These are phyloP conservation scores for Acanthurus lineatus DNA, from an alignment of 2,797 vertebrate species.

Conservation along the genomic window DNA sequence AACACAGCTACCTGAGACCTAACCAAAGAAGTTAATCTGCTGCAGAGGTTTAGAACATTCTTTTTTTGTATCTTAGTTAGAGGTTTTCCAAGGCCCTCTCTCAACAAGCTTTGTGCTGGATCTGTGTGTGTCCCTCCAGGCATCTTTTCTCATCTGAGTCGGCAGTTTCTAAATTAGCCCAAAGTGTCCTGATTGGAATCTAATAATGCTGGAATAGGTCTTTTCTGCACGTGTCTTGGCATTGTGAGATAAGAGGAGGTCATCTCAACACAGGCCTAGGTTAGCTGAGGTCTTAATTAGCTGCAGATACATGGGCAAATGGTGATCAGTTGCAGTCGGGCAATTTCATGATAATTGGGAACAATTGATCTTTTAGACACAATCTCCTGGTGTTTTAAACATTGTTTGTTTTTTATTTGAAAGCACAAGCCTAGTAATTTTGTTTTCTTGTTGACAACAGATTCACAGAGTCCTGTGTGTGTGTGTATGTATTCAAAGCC, in stretches of 20 bases:
- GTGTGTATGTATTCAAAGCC: not conserved
- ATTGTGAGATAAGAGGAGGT: slow-evolving; percentile 28
- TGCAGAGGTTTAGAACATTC: slow-evolving; percentile 4
- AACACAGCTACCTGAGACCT: not conserved
- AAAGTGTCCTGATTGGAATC: slow-evolving; percentile 62
- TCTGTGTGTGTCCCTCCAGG: slow-evolving; percentile 48
- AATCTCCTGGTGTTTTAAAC: slow-evolving; percentile 8
- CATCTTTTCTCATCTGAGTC: slow-evolving; percentile 57
- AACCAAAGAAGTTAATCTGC: not conserved
- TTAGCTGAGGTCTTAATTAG: slow-evolving; percentile 24
- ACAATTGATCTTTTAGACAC: slow-evolving; percentile 11
- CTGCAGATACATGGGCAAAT: slow-evolving; percentile 7
- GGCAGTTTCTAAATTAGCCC: slow-evolving; percentile 68
- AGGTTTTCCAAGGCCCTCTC: slow-evolving; percentile 32
- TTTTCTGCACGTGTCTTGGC: slow-evolving; percentile 13
- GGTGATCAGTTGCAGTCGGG: not conserved
- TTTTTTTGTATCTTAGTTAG: slow-evolving; percentile 23
- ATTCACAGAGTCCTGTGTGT: not conserved
- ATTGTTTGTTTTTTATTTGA: slow-evolving; percentile 1
- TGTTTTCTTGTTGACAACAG: not conserved
- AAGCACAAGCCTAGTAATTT: not conserved
- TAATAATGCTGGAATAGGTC: slow-evolving; percentile 57
- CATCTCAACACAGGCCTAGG: not conserved
- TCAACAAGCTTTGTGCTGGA: slow-evolving; percentile 24
- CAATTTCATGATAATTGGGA: slow-evolving; percentile 5